These are phyloP conservation scores for Lindbergichthys nudifrons DNA, from an alignment of 2,797 vertebrate species.

Conservation along the genomic window DNA sequence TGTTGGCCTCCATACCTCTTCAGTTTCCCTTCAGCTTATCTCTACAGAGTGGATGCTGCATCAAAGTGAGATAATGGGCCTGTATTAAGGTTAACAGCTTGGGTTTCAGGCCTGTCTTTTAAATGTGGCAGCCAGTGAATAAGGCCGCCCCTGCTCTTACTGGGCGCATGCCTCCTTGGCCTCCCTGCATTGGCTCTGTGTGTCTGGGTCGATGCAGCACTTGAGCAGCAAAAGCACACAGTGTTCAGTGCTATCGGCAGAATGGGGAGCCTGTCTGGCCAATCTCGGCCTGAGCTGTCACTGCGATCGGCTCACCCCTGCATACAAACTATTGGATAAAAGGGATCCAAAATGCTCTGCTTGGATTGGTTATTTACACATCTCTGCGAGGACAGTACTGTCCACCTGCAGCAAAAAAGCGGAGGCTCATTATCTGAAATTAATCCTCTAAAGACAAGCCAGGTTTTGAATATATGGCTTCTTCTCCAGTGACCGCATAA, in stretches of 20 bases:
- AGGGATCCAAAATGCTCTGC: conserved; percentile 14
- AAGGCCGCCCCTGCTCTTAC: conserved; percentile 38
- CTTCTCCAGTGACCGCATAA: conserved; percentile 3
- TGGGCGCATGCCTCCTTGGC: conserved; percentile 23
- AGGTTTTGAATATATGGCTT: conserved; percentile 31
- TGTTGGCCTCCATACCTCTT: conserved; percentile 21
- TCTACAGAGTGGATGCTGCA: conserved; percentile 15
- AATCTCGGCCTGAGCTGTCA: conserved; percentile 54
- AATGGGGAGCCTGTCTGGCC: conserved; percentile 56
- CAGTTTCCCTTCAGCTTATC: conserved; percentile 37
- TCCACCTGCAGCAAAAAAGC: conserved; percentile 24
- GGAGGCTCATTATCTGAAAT: conserved; percentile 4
- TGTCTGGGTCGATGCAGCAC: conserved; percentile 64
- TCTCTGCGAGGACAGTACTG: conserved; percentile 26
- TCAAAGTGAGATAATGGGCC: conserved; percentile 10
- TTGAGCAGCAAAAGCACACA: conserved; percentile 52
- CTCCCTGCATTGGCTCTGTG: conserved; percentile 33
- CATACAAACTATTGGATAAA: conserved; percentile 45
- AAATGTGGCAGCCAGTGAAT: conserved; percentile 36
- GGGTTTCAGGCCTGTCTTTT: conserved; percentile 24
- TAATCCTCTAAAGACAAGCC: conserved; percentile 17
- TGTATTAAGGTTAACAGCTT: conserved; percentile 19
- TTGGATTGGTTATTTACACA: conserved; percentile 25
- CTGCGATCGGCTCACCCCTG: conserved; percentile 28
- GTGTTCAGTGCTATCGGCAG: conserved; percentile 49